Evolutionary conservation across 2,888 invertebrate genomes (phyloP), one percentile per base, ranked within the genome.

Genomic region (Drosophila dives): DNA sequence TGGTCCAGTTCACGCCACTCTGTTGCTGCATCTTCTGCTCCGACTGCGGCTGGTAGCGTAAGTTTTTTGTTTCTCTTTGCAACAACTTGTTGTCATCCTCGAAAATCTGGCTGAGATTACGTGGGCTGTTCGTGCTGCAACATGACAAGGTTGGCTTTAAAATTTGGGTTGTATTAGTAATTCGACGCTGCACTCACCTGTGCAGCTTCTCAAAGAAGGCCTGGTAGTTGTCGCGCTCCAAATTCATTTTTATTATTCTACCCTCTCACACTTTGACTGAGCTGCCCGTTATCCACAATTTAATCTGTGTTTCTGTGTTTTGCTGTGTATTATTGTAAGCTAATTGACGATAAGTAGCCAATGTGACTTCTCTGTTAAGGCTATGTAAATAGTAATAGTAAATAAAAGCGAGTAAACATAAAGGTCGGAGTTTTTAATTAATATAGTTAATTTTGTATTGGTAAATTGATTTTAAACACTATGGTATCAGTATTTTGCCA

Each of bases 71-170:
- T 32, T 80, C 80, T n/a, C 8, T 64, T 23, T 68, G 67, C 38
- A 80, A 48, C n/a, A 75, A 67, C 26, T 70, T 77, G 38, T 64
- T 63, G 32, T 80, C 80, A 8, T 80, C 80, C 29, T 80, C 81
- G 17, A 80, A 80, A 8, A 80, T 81, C 23, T 76, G 69, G 2
- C 71, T 60, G 12, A 81, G 36, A 51, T 73, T 79, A 10, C 73
- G 70, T n/a, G 64, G 50, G 4, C 51, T 62, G 17, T 59, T 59
- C 17, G 32, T 6, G 66, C 76, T 76, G 17, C 2, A 42, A 55
- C 15, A 23, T 15, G 15, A 23, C 15, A 34, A 34, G 12, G 2
- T 26, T 32, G 17, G 17, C 34, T 7, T 15, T 15, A 7, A 8
- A 7, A 4, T 3, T 17, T n/a, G 23, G 12, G 20, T 45, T 11